phyloP scores from a whole-genome alignment of 92 coral and sea anemone species.

The Scolanthus callimorphus region DNA sequence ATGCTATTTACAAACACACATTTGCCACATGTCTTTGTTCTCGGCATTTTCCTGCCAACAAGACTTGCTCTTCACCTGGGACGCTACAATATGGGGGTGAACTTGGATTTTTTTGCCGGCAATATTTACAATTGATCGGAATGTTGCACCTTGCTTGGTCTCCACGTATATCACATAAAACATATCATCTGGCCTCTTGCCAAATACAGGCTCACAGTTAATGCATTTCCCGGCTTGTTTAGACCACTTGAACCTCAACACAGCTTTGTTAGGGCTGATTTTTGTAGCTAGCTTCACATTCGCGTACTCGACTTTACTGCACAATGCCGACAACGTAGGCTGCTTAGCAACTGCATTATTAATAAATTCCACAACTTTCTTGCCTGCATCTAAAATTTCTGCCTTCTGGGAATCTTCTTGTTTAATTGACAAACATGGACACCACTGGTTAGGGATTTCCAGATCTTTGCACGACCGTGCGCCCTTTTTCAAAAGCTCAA shows the following conservation, averaged over 20 bases:
- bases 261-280: slow-evolving; percentile 40
- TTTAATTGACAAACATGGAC: slow-evolving; percentile 40
- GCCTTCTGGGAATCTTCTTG: not conserved
- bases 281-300: slow-evolving; percentile 23
- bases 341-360: slow-evolving; percentile 13
- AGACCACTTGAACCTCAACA: slow-evolving; percentile 46
- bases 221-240: slow-evolving; percentile 33
- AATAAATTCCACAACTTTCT: slow-evolving; percentile 10
- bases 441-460: slow-evolving; percentile 59
- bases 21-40: slow-evolving; percentile 6
- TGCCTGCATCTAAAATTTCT: slow-evolving; percentile 19
- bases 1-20: slow-evolving; percentile 27
- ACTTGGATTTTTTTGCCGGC: slow-evolving; percentile 7
- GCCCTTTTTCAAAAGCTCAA: slow-evolving; percentile 11
- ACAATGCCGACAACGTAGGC: slow-evolving; percentile 10
- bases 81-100: slow-evolving; percentile 18
- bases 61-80: slow-evolving; percentile 2
- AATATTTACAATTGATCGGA: slow-evolving; percentile 38
- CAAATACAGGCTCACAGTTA: slow-evolving; percentile 50
- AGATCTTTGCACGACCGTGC: slow-evolving; percentile 41
- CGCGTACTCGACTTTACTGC: slow-evolving; percentile 28
- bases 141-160: slow-evolving; percentile 26
- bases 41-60: slow-evolving; percentile 16
- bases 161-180: slow-evolving; percentile 44
- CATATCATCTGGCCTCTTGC: slow-evolving; percentile 24